Conservation (phyloP, 2,113 vertebrate genomes). For the Grallaria varia region DNA sequence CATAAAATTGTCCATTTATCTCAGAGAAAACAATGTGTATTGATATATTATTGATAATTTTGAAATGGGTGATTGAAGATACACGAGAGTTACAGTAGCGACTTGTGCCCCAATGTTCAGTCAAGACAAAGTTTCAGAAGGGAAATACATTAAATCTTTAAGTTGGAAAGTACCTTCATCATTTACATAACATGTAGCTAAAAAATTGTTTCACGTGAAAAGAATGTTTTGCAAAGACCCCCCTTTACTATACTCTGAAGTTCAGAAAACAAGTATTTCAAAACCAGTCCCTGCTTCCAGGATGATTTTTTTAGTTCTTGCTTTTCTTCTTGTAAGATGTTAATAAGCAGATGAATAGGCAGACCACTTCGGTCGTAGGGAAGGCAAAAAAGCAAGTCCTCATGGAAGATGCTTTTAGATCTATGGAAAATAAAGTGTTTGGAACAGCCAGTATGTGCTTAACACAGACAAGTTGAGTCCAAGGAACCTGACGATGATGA, state of each 20-base stretch:
- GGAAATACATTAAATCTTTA: background rate
- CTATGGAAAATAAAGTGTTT: background rate
- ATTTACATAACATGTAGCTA: background rate
- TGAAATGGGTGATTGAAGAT: background rate
- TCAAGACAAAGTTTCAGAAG: background rate
- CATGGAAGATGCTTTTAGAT: background rate
- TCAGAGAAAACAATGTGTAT: background rate
- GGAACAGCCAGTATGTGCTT: background rate
- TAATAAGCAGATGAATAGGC: background rate
- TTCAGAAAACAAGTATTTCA: background rate
- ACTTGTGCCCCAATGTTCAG: background rate
- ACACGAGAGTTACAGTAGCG: background rate
- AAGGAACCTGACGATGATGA: background rate
- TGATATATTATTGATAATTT: background rate
- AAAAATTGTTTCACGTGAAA: background rate
- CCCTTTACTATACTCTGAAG: background rate
- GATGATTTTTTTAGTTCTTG: background rate
- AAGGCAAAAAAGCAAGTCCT: background rate
- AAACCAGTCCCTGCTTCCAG: background rate
- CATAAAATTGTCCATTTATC: background rate
- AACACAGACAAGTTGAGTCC: background rate
- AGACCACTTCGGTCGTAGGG: background rate
- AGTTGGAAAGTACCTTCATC: background rate
- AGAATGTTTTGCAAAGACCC: background rate
- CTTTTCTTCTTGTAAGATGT: background rate